Conservation (phyloP, 2,888 invertebrate species). For the Ectropis crepuscularia region DNA sequence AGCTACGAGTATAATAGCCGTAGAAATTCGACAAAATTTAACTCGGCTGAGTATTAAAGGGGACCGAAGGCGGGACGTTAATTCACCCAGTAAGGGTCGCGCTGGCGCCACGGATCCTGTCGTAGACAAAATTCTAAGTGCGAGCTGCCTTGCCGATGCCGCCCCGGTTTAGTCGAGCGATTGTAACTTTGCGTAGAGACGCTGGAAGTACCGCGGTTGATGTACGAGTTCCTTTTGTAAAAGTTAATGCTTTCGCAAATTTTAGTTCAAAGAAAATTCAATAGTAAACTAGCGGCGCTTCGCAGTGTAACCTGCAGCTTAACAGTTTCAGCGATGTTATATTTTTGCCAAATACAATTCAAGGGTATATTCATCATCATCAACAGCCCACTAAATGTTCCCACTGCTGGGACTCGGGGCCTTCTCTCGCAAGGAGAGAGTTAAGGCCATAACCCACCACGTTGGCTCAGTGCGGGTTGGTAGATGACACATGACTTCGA, state of each 20-base stretch:
- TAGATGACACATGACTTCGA: too few species aligned
- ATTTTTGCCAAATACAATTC: too few species aligned
- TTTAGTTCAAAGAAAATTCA: too few species aligned
- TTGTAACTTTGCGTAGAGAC: conserved; percentile 40
- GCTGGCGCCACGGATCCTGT: conserved; percentile 80
- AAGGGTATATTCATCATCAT: too few species aligned
- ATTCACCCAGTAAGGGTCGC: conserved; percentile 83
- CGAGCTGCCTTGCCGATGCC: conserved; percentile 56
- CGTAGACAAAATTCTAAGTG: conserved; percentile 82
- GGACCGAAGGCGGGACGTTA: conserved; percentile 77
- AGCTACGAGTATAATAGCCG: conserved; percentile 59
- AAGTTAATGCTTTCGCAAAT: neutral
- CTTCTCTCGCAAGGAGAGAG: too few species aligned
- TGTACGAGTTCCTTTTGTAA: conserved; percentile 17
- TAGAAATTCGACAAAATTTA: conserved; percentile 84
- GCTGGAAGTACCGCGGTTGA: conserved; percentile 33
- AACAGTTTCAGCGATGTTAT: too few species aligned
- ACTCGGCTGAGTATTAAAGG: conserved; percentile 81
- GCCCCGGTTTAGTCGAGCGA: conserved; percentile 52
- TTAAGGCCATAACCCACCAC: too few species aligned
- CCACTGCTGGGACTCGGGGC: too few species aligned
- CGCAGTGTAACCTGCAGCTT: too few species aligned
- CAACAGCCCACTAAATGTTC: too few species aligned
- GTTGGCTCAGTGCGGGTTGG: too few species aligned
- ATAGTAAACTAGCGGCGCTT: too few species aligned